phyloP scores from a whole-genome alignment of 2,888 invertebrate genomes.

The Maniola hyperantus region DNA sequence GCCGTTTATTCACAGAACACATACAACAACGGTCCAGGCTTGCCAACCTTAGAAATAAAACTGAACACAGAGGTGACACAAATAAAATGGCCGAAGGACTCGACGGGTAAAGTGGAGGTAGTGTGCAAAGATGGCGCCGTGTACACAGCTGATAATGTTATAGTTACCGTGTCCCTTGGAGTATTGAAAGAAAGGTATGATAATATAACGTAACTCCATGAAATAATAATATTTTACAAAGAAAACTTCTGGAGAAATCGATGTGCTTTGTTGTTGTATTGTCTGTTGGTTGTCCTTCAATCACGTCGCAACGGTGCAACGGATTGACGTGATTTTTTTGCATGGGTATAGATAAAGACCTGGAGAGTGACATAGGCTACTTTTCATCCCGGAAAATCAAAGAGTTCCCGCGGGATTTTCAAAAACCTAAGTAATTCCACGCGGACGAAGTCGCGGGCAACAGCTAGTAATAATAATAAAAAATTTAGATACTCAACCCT shows the following conservation, averaged over 20 bases:
- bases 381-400: too few species aligned
- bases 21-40: slow-evolving; percentile 61
- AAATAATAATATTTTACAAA: background rate
- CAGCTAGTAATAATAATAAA: background rate
- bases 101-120: slow-evolving; percentile 58
- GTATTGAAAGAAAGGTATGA: slow-evolving; percentile 83
- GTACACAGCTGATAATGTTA: slow-evolving; percentile 84
- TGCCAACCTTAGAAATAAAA: slow-evolving; percentile 54
- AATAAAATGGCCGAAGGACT: slow-evolving; percentile 55
- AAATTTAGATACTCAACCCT: slow-evolving; percentile 64
- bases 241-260: too few species aligned
- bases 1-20: slow-evolving; percentile 58
- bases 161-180: slow-evolving; percentile 87
- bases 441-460: too few species aligned
- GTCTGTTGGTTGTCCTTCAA: too few species aligned
- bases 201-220: background rate
- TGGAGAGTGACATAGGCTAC: too few species aligned
- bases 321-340: too few species aligned
- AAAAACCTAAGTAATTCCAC: too few species aligned
- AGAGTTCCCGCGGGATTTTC: too few species aligned
- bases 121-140: slow-evolving; percentile 75
- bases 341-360: too few species aligned
- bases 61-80: slow-evolving; percentile 58
- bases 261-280: too few species aligned
- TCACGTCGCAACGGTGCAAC: too few species aligned